Base-by-base conservation (phyloP, 2,888 invertebrate genomes). In the Crossocerus cetratus region DNA sequence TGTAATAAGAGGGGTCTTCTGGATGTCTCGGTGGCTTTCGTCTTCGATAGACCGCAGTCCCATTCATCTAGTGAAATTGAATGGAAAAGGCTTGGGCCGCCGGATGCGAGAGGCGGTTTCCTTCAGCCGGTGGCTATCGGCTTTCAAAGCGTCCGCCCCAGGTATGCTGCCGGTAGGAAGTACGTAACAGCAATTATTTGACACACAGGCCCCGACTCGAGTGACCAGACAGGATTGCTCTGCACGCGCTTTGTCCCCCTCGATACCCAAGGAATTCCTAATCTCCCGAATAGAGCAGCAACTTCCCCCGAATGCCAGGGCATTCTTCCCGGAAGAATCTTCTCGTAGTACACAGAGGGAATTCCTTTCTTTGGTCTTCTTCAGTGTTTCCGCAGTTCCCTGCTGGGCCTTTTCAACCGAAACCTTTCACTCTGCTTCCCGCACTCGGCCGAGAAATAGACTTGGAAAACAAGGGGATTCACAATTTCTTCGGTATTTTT, bases 161-260 rank as follows among this genome's bases (percentile, higher is more conserved):
- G 65, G 68, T 72, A 63, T 65, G 44, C 55, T 49, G n/a, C n/a
- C 65, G 63, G 54, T 44, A 75, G 65, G 60, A 76, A 75, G 49
- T 69, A 69, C 68, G 32, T 71, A 74, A 68, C 44, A 65, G 59
- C 71, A 76, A 76, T 75, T 76, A 75, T 75, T 72, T 60, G 67
- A 57, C 42, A 43, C 32, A 32, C 49, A n/a, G 55, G 11, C 8
- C 55, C n/a, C n/a, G n/a, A 42, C 5, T 45, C n/a, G 54, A 58
- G 64, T 32, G 53, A 63, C 42, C 49, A 54, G 64, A 22, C 57
- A 57, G 55, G 60, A 65, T 65, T 65, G 55, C 49, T 13, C 13
- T 21, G 16, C 2, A 14, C 64, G 45, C 21, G 43, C 43, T n/a
- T 4, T 21, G 21, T 42, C 18, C 14, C 20, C 32, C 32, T 5